Evolutionary conservation across 1,140 invertebrate species (phyloP).

Genomic region (Bathynomus jamesi): DNA sequence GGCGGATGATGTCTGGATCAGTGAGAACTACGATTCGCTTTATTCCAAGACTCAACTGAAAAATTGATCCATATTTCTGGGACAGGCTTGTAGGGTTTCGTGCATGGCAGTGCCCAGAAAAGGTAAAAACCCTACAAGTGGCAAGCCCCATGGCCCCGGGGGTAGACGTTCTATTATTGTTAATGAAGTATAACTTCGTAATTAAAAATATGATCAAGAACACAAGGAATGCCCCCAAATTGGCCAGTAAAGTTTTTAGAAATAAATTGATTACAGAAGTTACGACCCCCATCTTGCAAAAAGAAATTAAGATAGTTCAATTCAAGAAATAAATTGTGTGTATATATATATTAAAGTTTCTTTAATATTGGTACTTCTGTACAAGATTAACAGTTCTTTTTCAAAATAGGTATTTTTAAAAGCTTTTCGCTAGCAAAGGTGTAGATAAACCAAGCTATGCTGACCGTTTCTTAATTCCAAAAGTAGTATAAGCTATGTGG

Average conservation of each 20-base stretch:
- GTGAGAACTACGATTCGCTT: conserved; percentile 74
- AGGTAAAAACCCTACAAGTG: conserved; percentile 70
- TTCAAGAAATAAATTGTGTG: no score
- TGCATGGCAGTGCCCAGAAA: conserved; percentile 68
- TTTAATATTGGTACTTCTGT: no score
- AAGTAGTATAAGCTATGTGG: neutral
- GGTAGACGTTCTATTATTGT: conserved; percentile 45
- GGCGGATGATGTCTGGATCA: conserved; percentile 71
- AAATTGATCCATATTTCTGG: conserved; percentile 65
- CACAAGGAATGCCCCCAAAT: neutral
- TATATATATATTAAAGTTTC: no score
- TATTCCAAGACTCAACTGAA: conserved; percentile 68
- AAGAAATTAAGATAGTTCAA: no score
- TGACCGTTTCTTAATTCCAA: neutral
- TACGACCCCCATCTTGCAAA: neutral
- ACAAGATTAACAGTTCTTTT: no score
- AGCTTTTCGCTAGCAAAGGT: no score
- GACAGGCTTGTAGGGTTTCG: conserved; percentile 63
- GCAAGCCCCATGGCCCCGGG: conserved; percentile 75
- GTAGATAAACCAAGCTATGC: no score
- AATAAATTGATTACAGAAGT: neutral
- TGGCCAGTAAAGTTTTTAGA: neutral
- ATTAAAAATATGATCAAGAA: neutral
- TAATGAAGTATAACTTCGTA: neutral
- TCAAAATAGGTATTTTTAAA: no score